These are phyloP conservation scores for Ditylenchus weischeri DNA, from an alignment of 2,888 invertebrate genomes.

Conservation along the genomic window DNA sequence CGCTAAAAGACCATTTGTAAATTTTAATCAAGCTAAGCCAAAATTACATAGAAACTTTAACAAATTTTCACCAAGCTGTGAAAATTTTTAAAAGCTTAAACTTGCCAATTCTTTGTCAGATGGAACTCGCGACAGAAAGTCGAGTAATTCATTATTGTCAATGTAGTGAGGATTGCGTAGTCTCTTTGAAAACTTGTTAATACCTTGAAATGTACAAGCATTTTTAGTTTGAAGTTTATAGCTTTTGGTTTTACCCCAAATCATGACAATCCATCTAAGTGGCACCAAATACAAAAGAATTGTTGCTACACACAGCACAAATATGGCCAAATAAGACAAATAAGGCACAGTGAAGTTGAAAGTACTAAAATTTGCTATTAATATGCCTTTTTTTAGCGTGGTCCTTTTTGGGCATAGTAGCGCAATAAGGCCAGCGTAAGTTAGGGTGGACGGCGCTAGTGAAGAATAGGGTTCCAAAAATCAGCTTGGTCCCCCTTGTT, in stretches of 20 bases:
- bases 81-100: slow-evolving; percentile 2
- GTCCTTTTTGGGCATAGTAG: no score
- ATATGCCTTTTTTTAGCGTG: background rate
- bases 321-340: slow-evolving; percentile 84
- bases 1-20: background rate
- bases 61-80: background rate
- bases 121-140: slow-evolving; percentile 87
- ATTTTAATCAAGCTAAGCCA: background rate
- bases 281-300: slow-evolving; percentile 83
- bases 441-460: no score
- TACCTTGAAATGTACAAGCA: slow-evolving; percentile 55
- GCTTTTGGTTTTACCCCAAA: slow-evolving; percentile 72
- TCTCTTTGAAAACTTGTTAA: slow-evolving; percentile 91
- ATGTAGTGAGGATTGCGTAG: slow-evolving; percentile 86
- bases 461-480: no score
- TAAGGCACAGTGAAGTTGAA: slow-evolving; percentile 96
- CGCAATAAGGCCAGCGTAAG: no score
- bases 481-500: no score
- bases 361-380: slow-evolving; percentile 68
- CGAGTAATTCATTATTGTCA: slow-evolving; percentile 92
- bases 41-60: no score
- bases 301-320: slow-evolving; percentile 72
- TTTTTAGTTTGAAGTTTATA: background rate
- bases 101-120: slow-evolving; percentile 83
- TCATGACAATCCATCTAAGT: slow-evolving; percentile 79